Percentiles rank a stretch among this genome's conserved stretches.
These are phyloP conservation scores for Tachina grossa DNA, from an alignment of 2,888 invertebrate genomes.

Conservation along the genomic window DNA sequence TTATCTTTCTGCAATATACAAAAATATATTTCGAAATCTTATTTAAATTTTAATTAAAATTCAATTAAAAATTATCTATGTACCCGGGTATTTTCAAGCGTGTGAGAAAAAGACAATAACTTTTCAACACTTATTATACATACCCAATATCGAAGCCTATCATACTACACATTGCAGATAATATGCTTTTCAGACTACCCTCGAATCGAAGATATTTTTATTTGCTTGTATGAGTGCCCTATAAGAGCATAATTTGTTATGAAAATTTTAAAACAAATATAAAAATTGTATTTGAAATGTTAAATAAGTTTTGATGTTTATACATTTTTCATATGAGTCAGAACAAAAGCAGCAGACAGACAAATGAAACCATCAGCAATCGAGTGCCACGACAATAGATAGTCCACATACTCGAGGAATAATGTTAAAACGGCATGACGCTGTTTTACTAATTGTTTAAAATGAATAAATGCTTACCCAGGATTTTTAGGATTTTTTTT, in stretches of 20 bases:
- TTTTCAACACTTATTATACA: no score
- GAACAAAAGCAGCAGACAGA: neutral
- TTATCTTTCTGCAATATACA: no score
- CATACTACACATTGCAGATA: neutral
- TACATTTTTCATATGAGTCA: constrained; percentile 58
- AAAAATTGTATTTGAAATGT: constrained; percentile 56
- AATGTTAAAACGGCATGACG: constrained; percentile 25
- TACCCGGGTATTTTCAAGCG: no score
- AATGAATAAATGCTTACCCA: constrained; percentile 34
- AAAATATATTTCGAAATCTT: no score
- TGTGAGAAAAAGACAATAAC: no score
- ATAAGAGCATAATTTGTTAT: constrained; percentile 9
- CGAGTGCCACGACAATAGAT: constrained; percentile 8
- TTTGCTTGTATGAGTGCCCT: neutral
- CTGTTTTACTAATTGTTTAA: constrained; percentile 30
- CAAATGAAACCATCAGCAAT: constrained; percentile 27
- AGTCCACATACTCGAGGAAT: neutral
- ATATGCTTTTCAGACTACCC: neutral
- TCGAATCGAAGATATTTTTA: neutral
- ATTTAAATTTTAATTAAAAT: no score
- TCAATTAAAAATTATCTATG: no score
- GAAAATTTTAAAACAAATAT: constrained; percentile 58
- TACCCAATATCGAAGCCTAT: no score
- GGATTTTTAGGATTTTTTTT: neutral
- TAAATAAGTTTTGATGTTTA: constrained; percentile 64